A percentile compares a stretch with the other conserved stretches of the same genome.
Conservation (phyloP, 2,888 invertebrate species). For the Colletes collaris region DNA sequence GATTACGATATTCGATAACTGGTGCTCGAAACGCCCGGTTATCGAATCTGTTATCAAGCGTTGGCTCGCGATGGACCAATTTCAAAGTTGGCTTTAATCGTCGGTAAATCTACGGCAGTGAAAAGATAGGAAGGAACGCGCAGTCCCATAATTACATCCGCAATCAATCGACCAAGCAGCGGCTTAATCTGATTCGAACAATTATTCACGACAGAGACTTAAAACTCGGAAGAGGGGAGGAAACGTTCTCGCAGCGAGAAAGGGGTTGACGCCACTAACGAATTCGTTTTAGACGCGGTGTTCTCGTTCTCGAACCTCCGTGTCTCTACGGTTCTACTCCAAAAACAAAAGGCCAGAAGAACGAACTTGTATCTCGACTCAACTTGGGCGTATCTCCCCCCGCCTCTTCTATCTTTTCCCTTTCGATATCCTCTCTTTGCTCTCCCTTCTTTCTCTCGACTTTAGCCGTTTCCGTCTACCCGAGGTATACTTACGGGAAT, state of each 20-base stretch:
- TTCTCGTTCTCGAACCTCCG: slow-evolving; percentile 32
- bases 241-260: slow-evolving; percentile 21
- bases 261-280: slow-evolving; percentile 68
- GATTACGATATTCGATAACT: too few species aligned
- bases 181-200: slow-evolving; percentile 64
- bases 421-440: slow-evolving; percentile 42
- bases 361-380: slow-evolving; percentile 69
- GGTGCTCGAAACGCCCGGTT: neutral
- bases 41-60: neutral
- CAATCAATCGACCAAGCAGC: slow-evolving; percentile 59
- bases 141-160: slow-evolving; percentile 48
- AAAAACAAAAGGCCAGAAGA: slow-evolving; percentile 67
- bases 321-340: slow-evolving; percentile 50
- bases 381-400: slow-evolving; percentile 62
- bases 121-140: neutral
- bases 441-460: slow-evolving; percentile 21
- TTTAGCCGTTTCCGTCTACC: slow-evolving; percentile 54
- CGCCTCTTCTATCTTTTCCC: slow-evolving; percentile 18
- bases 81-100: slow-evolving; percentile 9
- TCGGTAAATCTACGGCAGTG: neutral
- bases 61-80: neutral
- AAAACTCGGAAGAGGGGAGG: slow-evolving; percentile 46
- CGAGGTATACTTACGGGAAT: slow-evolving; percentile 73
- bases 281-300: slow-evolving; percentile 65
- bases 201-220: slow-evolving; percentile 66